Conservation (phyloP, 2,113 vertebrate species). For the Morone saxatilis region DNA sequence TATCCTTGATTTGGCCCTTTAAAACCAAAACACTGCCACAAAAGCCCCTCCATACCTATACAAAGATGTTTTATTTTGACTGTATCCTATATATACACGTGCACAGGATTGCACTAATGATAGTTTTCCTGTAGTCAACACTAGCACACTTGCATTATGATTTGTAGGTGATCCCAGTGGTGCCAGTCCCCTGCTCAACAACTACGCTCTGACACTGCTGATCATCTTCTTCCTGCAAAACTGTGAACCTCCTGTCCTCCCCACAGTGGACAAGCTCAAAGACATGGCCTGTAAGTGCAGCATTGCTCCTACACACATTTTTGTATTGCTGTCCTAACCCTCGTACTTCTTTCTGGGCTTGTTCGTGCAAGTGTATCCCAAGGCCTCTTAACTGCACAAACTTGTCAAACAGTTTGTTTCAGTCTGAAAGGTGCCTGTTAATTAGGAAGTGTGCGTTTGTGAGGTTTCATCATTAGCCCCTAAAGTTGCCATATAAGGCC, state of each 20-base stretch:
- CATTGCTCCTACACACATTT: not conserved
- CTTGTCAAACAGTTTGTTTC: not conserved
- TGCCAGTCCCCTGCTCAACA: slow-evolving; percentile 90
- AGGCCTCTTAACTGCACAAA: not conserved
- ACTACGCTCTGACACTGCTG: slow-evolving; percentile 93
- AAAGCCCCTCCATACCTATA: not conserved
- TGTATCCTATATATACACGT: not conserved
- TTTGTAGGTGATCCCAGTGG: slow-evolving; percentile 86
- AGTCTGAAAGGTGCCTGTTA: not conserved
- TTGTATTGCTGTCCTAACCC: not conserved
- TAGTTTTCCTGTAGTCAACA: not conserved
- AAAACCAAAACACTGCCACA: not conserved
- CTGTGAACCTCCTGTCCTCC: slow-evolving; percentile 88
- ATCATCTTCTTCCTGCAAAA: slow-evolving; percentile 93
- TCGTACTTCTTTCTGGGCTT: too few relatives aligned
- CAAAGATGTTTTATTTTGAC: not conserved
- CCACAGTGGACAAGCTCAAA: slow-evolving; percentile 84
- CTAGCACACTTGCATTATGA: not conserved
- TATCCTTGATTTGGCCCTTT: too few relatives aligned
- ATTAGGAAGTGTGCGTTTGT: not conserved
- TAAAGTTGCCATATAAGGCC: not conserved
- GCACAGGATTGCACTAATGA: not conserved
- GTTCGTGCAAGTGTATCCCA: too few relatives aligned
- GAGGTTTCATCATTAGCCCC: not conserved
- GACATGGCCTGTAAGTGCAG: slow-evolving; percentile 86